A percentile compares a stretch with the other conserved stretches of the same genome.
Conservation (phyloP, 2,888 invertebrate genomes). For the Piscicola geometra region DNA sequence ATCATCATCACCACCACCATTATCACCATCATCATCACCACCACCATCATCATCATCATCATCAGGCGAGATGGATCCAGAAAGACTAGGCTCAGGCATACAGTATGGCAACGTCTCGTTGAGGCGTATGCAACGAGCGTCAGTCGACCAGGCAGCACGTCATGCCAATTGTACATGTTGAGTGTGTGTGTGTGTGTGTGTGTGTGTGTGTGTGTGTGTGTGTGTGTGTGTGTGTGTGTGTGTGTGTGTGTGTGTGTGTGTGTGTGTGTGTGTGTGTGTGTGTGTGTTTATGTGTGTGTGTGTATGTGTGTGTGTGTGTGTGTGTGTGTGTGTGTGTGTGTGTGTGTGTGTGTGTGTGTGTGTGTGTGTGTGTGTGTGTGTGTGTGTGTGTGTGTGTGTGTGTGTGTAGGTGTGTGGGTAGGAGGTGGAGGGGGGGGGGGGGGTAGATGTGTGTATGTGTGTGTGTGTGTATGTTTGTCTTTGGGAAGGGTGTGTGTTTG, state of each 20-base stretch:
- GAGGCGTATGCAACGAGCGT: conserved; percentile 46
- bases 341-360: too few relatives aligned
- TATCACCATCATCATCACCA: too few relatives aligned
- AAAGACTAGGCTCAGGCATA: conserved; percentile 70
- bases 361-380: too few relatives aligned
- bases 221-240: too few relatives aligned
- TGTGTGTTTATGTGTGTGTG: background rate
- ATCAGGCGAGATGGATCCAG: conserved; percentile 75
- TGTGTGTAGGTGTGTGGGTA: background rate
- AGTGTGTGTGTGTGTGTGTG: too few relatives aligned
- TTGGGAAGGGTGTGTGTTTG: background rate
- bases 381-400: too few relatives aligned
- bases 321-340: conserved; percentile 3
- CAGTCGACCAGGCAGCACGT: conserved; percentile 12
- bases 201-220: too few relatives aligned
- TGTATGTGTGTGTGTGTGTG: background rate
- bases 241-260: conserved; percentile 10
- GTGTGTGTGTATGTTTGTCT: background rate
- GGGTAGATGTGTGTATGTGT: conserved; percentile 4
- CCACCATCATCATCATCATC: background rate
- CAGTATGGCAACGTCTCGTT: conserved; percentile 65
- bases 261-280: background rate
- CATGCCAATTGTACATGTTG: conserved; percentile 13
- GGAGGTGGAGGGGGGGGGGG: background rate
- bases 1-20: too few relatives aligned